Conservation (phyloP, 2,888 invertebrate genomes). For the Xylocampa areola region DNA sequence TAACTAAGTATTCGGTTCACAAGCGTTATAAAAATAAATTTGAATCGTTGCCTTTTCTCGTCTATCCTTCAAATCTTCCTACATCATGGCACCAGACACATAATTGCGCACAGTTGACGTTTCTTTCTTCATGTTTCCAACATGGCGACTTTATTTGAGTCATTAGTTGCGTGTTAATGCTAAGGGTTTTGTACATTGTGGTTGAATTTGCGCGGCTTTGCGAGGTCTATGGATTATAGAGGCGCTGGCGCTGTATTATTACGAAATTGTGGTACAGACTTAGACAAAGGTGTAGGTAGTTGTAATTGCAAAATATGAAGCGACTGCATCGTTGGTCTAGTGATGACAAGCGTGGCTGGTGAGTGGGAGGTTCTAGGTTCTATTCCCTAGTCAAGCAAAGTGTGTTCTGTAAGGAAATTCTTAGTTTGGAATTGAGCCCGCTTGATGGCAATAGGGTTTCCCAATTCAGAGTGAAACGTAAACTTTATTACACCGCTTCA, state of each 20-base stretch:
- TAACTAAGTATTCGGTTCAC: no score
- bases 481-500: no score
- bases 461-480: no score
- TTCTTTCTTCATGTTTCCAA: slow-evolving; percentile 71
- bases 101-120: slow-evolving; percentile 55
- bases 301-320: slow-evolving; percentile 28
- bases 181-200: slow-evolving; percentile 49
- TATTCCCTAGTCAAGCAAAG: no score
- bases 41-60: not conserved
- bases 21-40: no score
- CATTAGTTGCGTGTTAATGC: slow-evolving; percentile 62
- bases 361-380: no score
- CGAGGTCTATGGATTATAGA: slow-evolving; percentile 53
- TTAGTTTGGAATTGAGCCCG: no score
- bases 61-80: slow-evolving; percentile 14
- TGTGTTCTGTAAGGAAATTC: no score
- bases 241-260: slow-evolving; percentile 31
- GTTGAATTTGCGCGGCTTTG: slow-evolving; percentile 51
- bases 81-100: slow-evolving; percentile 22
- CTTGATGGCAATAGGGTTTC: no score
- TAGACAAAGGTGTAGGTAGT: slow-evolving; percentile 10
- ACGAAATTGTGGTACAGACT: slow-evolving; percentile 37
- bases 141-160: slow-evolving; percentile 60
- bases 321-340: no score
- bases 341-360: no score